Percentiles rank a stretch among this genome's conserved stretches.
Conservation (phyloP, 2,888 invertebrate species). For the Opisthograptis luteolata region DNA sequence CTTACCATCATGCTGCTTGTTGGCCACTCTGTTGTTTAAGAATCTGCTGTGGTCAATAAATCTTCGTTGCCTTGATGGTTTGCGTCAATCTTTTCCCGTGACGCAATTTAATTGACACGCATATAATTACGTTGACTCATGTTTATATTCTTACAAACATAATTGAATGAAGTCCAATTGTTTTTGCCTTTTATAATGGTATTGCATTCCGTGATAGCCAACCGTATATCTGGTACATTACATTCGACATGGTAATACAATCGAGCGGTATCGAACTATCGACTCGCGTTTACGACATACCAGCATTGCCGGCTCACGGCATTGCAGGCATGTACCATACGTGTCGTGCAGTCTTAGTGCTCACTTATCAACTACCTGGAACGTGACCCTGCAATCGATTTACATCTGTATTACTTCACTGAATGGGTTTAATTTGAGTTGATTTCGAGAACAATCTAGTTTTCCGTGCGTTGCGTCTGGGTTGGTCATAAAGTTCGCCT, state of each 20-base stretch:
- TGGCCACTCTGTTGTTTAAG: no score
- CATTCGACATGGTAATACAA: conserved; percentile 31
- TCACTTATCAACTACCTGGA: conserved; percentile 27
- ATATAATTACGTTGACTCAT: conserved; percentile 4
- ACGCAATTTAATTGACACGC: conserved; percentile 9
- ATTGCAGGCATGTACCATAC: conserved; percentile 27
- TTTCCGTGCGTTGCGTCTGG: conserved; percentile 17
- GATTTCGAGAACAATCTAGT: conserved; percentile 12
- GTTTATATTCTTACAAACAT: conserved; percentile 3
- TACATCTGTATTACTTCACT: conserved; percentile 6
- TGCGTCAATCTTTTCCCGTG: conserved; percentile 7
- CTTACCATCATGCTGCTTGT: no score
- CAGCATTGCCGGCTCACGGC: conserved; percentile 24
- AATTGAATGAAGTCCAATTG: conserved; percentile 7
- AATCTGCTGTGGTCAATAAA: no score
- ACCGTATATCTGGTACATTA: conserved; percentile 25
- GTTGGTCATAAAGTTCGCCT: conserved; percentile 22
- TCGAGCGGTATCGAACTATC: conserved; percentile 25
- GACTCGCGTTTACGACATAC: conserved; percentile 29
- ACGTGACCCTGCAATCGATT: conserved; percentile 15
- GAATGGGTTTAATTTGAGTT: conserved; percentile 4
- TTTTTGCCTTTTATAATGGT: conserved; percentile 6
- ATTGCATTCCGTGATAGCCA: conserved; percentile 19
- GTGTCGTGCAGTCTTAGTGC: conserved; percentile 33
- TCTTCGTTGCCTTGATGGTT: no score